Base-by-base conservation (phyloP, 2,113 vertebrate genomes). In the Plotosus lineatus region DNA sequence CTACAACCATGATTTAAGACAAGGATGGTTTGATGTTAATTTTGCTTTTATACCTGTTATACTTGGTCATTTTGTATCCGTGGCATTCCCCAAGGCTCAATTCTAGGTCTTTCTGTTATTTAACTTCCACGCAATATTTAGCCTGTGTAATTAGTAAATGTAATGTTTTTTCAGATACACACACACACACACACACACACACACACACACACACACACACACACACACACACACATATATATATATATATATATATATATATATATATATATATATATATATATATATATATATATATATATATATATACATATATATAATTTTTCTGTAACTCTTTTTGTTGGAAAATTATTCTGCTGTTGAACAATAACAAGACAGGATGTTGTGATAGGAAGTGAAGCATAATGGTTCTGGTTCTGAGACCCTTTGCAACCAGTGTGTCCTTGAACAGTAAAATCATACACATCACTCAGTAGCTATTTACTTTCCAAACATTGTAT, bases 41-140 rank as follows among this genome's bases (percentile, higher is more conserved):
- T 72, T 72, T 72, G 28, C 46, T 4, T 17, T 50, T 36, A 73
- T 3, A 51, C 69, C 68, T 48, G 21, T 72, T 51, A 1, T 73
- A 73, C 69, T 23, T 6, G 17, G 17, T 33, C 48, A 6, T 73
- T 21, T 17, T 3, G 46, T 10, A 73, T 51, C 46, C 21, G 9
- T 51, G 69, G 69, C 46, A 36, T 73, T 51, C 46, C 69, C 69
- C 69, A 73, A 73, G 69, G 69, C 69, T 73, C 69, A 23, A 36
- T 51, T 36, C 69, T 36, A 4, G 48, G 69, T 23, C 46, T 31
- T 33, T 72, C 9, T 72, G 51, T 72, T 33, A 51, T 73, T 51
- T 36, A 51, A 73, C 28, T 36, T 5, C 3, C 48, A 73, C n/a
- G n/a, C n/a, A n/a, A n/a, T 6, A 51, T 33, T 51, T 31, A 50